Evolutionary conservation across 2,113 vertebrate genomes (phyloP).

Genomic region (Calonectris borealis): DNA sequence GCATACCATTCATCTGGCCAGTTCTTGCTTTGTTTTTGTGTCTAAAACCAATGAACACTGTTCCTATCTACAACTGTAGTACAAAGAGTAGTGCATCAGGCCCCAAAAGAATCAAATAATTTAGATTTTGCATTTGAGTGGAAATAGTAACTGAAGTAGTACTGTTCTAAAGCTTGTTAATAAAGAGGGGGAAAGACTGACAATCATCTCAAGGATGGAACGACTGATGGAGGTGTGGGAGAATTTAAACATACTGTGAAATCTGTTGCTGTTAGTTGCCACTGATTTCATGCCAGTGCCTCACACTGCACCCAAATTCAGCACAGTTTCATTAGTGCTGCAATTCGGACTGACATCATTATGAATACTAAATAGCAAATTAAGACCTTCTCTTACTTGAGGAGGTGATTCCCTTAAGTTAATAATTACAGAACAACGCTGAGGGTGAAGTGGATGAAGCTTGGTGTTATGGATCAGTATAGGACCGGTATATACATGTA

Average conservation of each 20-base stretch:
- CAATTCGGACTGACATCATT: not conserved
- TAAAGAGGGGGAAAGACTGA: not conserved
- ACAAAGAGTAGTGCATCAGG: not conserved
- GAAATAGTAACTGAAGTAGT: not conserved
- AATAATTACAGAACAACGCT: not conserved
- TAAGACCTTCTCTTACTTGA: not conserved
- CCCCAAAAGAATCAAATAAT: not conserved
- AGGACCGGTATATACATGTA: not conserved
- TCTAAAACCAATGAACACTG: not conserved
- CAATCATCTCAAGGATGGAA: not conserved
- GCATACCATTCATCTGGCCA: not conserved
- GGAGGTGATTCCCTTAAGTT: not conserved
- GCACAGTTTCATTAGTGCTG: not conserved
- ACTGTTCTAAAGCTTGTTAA: not conserved
- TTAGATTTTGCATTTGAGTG: not conserved
- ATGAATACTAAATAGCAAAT: not conserved
- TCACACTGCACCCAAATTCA: not conserved
- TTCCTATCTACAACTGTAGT: not conserved
- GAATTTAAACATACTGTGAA: not conserved
- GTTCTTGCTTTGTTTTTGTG: not conserved
- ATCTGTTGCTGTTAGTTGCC: not conserved
- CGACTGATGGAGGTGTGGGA: not conserved
- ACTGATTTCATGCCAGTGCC: not conserved
- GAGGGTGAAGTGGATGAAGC: not conserved
- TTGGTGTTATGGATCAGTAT: not conserved